Conservation (phyloP, 1,140 invertebrate genomes). For the Hylaeus anthracinus region DNA sequence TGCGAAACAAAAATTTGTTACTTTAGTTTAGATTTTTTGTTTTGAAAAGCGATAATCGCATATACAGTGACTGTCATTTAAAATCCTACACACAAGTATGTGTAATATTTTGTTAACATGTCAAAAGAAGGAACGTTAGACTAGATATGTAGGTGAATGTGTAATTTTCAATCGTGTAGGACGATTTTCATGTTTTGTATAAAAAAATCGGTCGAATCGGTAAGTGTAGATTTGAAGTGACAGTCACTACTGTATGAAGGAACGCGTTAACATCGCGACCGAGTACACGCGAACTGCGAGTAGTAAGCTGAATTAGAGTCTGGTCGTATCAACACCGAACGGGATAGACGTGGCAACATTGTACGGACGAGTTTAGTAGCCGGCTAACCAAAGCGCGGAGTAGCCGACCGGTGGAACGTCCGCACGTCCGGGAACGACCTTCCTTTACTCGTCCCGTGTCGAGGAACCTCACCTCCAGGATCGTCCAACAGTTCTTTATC, state of each 20-base stretch:
- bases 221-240: no score
- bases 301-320: conserved; percentile 60
- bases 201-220: no score
- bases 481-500: conserved; percentile 22
- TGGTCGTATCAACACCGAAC: conserved; percentile 63
- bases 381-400: conserved; percentile 57
- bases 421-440: conserved; percentile 62
- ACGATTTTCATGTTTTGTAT: no score
- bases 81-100: no score
- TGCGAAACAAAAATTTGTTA: no score
- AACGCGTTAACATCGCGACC: conserved; percentile 39
- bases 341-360: conserved; percentile 66
- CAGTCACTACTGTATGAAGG: background rate
- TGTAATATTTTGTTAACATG: no score
- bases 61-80: no score
- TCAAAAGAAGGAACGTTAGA: no score
- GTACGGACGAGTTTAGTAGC: conserved; percentile 68
- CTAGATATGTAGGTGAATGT: no score
- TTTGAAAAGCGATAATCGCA: no score
- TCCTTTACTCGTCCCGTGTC: conserved; percentile 51
- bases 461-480: conserved; percentile 43
- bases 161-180: no score
- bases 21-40: no score
- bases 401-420: conserved; percentile 60
- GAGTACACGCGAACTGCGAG: conserved; percentile 29